These are phyloP conservation scores for Phytoseiulus persimilis DNA, from an alignment of 2,888 invertebrate genomes.

Conservation along the genomic window DNA sequence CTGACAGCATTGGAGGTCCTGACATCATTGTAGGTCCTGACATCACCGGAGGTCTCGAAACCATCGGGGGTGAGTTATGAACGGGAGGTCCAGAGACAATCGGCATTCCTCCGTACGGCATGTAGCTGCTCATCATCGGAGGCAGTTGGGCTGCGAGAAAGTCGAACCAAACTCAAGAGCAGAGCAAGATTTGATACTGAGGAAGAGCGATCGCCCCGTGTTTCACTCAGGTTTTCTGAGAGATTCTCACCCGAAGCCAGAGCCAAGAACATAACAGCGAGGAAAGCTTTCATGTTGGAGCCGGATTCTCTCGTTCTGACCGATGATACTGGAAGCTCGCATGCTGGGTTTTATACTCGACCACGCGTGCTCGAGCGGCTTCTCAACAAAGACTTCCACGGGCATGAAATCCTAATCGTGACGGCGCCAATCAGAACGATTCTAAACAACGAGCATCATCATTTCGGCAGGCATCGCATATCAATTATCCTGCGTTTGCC, in stretches of 20 bases:
- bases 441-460: background rate
- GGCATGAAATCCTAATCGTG: background rate
- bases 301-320: background rate
- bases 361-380: background rate
- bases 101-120: background rate
- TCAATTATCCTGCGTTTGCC: background rate
- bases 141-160: background rate
- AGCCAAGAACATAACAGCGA: background rate
- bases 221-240: background rate
- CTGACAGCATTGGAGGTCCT: background rate
- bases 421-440: background rate
- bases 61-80: background rate
- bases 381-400: background rate
- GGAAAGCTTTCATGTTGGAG: background rate
- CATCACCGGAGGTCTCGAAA: background rate
- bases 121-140: background rate
- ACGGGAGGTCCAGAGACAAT: background rate
- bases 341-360: background rate
- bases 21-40: background rate
- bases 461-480: background rate
- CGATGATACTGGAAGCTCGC: background rate
- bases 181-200: no score
- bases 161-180: background rate
- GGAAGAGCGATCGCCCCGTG: background rate
- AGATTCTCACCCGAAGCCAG: background rate